These are phyloP conservation scores for Drosophila repletoides DNA, from an alignment of 1,140 invertebrate genomes.

Conservation along the genomic window DNA sequence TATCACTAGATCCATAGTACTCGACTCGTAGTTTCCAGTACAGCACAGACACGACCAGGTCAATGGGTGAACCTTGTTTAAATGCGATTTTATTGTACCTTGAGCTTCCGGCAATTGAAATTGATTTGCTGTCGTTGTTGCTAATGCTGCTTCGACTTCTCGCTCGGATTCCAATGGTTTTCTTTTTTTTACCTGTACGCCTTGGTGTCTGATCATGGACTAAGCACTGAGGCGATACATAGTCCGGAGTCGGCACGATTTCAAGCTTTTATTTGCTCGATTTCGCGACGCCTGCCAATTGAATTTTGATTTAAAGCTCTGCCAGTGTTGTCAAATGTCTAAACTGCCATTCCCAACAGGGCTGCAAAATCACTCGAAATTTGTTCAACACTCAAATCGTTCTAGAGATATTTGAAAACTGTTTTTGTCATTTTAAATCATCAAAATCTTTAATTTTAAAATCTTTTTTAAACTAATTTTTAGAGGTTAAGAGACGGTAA, in stretches of 20 bases:
- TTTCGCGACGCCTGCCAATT: conserved; percentile 5
- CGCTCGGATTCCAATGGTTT: not conserved
- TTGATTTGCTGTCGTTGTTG: not conserved
- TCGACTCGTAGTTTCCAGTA: not conserved
- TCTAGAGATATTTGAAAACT: too few species aligned
- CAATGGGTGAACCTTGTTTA: conserved; percentile 31
- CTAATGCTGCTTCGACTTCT: not conserved
- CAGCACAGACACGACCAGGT: conserved; percentile 2
- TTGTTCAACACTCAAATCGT: too few species aligned
- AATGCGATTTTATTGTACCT: conserved; percentile 24
- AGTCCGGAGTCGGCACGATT: not conserved
- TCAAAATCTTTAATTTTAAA: too few species aligned
- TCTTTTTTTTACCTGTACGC: conserved; percentile 12
- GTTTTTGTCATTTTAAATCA: too few species aligned
- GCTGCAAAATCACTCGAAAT: too few species aligned
- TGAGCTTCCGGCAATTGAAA: conserved; percentile 9
- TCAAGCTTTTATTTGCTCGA: too few species aligned
- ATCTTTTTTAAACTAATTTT: too few species aligned
- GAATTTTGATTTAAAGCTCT: conserved; percentile 1
- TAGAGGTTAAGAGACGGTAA: too few species aligned
- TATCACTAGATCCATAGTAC: conserved; percentile 57
- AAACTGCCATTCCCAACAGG: too few species aligned
- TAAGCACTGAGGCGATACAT: conserved; percentile 20
- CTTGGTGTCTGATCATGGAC: conserved; percentile 38
- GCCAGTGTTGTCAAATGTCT: too few species aligned